phyloP scores from a whole-genome alignment of 1,140 invertebrate species.

The Zaprionus capensis region DNA sequence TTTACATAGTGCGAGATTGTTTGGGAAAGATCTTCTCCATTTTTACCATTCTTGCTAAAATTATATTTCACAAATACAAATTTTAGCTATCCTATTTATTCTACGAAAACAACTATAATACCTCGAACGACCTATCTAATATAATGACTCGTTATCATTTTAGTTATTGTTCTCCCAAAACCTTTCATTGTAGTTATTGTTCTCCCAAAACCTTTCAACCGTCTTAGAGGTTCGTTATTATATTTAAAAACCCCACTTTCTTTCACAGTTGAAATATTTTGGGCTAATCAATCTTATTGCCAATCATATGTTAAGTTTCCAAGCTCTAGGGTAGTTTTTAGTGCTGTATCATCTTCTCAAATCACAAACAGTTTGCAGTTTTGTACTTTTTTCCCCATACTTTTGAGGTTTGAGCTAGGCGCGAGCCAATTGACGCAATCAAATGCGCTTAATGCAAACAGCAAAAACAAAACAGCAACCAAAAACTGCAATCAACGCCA shows the following conservation, averaged over 20 bases:
- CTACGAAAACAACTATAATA: no score
- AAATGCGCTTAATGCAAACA: slow-evolving; percentile 74
- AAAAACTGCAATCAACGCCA: slow-evolving; percentile 68
- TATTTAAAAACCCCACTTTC: background rate
- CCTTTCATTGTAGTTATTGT: background rate
- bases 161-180: background rate
- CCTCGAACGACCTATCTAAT: no score
- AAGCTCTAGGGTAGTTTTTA: background rate
- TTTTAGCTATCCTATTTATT: no score
- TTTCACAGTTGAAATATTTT: background rate
- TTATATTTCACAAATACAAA: no score
- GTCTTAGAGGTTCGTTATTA: background rate
- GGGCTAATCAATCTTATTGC: no score
- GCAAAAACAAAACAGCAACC: slow-evolving; percentile 42
- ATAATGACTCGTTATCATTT: background rate
- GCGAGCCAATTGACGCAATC: slow-evolving; percentile 81
- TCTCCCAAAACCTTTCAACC: background rate
- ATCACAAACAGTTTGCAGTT: slow-evolving; percentile 25
- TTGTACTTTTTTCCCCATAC: slow-evolving; percentile 13
- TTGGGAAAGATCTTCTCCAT: no score
- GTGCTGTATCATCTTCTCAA: background rate
- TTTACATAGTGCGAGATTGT: no score
- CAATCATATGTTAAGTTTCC: background rate
- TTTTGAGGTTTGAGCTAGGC: slow-evolving; percentile 61
- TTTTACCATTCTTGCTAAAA: no score